Evolutionary conservation across 2,797 vertebrate genomes (phyloP).

Genomic region (Acanthurus leucopareius): DNA sequence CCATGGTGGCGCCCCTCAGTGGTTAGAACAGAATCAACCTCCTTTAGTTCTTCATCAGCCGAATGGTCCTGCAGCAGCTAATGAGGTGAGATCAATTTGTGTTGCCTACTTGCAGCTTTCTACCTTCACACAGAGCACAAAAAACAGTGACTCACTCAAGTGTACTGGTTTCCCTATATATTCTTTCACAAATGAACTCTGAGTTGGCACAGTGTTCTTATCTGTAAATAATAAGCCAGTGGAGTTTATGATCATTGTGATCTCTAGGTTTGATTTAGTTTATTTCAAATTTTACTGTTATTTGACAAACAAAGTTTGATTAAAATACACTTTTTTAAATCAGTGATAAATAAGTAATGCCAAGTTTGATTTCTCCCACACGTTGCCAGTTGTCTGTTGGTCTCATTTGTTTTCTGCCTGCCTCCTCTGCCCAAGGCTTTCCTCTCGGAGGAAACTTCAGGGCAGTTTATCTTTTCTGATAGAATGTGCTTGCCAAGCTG

Average conservation of each 20-base stretch:
- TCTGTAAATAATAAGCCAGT: constrained; percentile 9
- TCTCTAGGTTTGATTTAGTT: background rate
- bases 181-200: constrained; percentile 10
- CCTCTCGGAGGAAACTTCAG: background rate
- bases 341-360: background rate
- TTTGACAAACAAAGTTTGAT: background rate
- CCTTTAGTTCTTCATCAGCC: constrained; percentile 85
- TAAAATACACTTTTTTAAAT: background rate
- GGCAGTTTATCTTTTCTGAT: background rate
- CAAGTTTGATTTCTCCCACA: background rate
- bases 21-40: constrained; percentile 94
- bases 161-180: background rate
- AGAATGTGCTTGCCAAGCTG: background rate
- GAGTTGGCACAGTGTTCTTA: background rate
- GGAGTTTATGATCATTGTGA: background rate
- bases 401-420: constrained; percentile 6
- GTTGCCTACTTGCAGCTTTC: background rate
- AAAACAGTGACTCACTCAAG: background rate
- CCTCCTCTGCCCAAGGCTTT: background rate
- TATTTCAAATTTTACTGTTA: background rate
- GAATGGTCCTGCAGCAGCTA: constrained; percentile 88
- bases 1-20: constrained; percentile 95
- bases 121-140: background rate
- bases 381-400: background rate
- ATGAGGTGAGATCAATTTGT: constrained; percentile 86